A percentile compares a stretch with the other conserved stretches of the same genome.
These are phyloP conservation scores for Tiaroga cobitis DNA, from an alignment of 2,797 vertebrate species.

Conservation along the genomic window DNA sequence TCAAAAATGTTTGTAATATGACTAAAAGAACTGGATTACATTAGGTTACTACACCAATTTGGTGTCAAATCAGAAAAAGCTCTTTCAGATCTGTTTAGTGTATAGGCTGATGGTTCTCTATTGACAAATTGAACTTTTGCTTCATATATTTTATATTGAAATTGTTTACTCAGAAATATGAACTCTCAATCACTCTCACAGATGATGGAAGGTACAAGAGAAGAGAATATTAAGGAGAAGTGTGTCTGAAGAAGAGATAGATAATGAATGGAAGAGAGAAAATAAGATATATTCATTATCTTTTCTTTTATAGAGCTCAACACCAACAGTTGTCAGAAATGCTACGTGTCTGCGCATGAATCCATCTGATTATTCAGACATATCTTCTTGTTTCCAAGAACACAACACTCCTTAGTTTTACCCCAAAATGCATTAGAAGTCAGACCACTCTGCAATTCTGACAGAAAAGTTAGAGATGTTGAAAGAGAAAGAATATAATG, in stretches of 20 bases:
- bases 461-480: background rate
- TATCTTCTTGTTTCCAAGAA: background rate
- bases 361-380: background rate
- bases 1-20: background rate
- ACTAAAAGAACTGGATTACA: background rate
- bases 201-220: background rate
- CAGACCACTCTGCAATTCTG: background rate
- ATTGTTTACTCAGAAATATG: slow-evolving; percentile 66
- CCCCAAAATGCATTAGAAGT: background rate
- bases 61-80: background rate
- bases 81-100: background rate
- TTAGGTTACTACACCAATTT: background rate
- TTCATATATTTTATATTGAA: slow-evolving; percentile 54
- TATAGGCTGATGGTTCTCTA: background rate
- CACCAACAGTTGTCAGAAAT: background rate
- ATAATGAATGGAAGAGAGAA: background rate
- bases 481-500: slow-evolving; percentile 11
- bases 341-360: background rate
- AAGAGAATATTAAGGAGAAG: background rate
- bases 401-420: background rate
- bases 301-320: background rate
- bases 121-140: background rate
- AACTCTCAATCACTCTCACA: slow-evolving; percentile 69
- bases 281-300: background rate
- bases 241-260: background rate